Percentiles rank a stretch among this genome's conserved stretches.
Evolutionary conservation across 2,113 vertebrate species (phyloP).

Genomic region (Crotalus tigris): DNA sequence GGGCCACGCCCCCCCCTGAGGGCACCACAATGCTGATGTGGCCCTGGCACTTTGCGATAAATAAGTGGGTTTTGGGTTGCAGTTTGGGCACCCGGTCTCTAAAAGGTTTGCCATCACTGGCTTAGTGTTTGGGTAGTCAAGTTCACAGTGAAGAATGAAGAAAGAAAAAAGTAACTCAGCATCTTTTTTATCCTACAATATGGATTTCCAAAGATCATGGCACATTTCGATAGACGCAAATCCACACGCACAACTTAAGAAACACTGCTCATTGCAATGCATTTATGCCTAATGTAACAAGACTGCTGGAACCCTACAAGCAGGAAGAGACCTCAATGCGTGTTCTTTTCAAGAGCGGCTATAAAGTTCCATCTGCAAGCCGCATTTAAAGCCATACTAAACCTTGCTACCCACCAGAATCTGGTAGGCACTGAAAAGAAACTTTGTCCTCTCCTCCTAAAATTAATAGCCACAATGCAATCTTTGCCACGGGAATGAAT

Average conservation of each 20-base stretch:
- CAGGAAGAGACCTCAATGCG: background rate
- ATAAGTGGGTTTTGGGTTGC: too few species aligned
- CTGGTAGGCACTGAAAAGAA: constrained; percentile 14
- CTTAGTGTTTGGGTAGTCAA: background rate
- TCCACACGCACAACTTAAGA: background rate
- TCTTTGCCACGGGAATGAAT: background rate
- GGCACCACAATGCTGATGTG: too few species aligned
- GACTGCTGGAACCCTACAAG: background rate
- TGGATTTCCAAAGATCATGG: background rate
- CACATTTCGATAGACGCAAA: background rate
- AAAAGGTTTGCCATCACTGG: too few species aligned
- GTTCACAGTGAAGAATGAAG: background rate
- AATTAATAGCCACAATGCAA: constrained; percentile 25
- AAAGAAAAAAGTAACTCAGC: background rate
- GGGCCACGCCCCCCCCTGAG: too few species aligned
- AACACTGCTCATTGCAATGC: background rate
- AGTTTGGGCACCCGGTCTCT: too few species aligned
- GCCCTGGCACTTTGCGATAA: too few species aligned
- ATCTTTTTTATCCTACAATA: background rate
- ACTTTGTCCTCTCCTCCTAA: constrained; percentile 7
- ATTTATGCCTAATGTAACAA: background rate
- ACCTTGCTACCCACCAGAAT: constrained; percentile 23
- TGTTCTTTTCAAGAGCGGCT: background rate
- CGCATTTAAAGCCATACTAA: constrained; percentile 20
- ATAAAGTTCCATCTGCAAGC: constrained; percentile 23